phyloP scores from a whole-genome alignment of 2,113 vertebrate genomes.

The Caranx ignobilis region DNA sequence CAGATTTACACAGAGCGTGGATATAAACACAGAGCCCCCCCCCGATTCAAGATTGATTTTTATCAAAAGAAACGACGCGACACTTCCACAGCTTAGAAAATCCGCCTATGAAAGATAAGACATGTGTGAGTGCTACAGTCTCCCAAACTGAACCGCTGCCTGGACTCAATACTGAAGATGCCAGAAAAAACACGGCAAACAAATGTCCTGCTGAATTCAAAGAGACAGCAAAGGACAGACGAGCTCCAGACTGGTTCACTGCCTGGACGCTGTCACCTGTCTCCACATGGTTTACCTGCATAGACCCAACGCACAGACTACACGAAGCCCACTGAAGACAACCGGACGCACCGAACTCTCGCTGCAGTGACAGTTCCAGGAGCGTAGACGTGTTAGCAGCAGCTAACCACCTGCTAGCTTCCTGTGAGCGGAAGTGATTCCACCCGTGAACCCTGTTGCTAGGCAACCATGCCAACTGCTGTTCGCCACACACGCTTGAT shows the following conservation, averaged over 20 bases:
- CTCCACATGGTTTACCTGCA: no score
- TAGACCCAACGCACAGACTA: no score
- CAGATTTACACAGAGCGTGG: conserved; percentile 11
- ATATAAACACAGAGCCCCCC: conserved; percentile 25
- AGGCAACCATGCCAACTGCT: no score
- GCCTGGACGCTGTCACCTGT: conserved; percentile 9
- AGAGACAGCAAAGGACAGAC: conserved; percentile 29
- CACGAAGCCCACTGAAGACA: no score
- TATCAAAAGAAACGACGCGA: conserved; percentile 33
- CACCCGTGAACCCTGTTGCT: no score
- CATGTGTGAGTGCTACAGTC: conserved; percentile 19
- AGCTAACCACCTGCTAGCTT: no score
- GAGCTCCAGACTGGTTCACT: conserved; percentile 9
- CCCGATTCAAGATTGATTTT: conserved; percentile 33
- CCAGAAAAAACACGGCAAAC: conserved; percentile 37
- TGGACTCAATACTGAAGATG: conserved; percentile 28
- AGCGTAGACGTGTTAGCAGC: no score
- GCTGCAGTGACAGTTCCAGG: no score
- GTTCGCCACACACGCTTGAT: no score
- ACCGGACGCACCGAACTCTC: no score
- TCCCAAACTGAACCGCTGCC: not conserved
- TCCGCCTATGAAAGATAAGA: conserved; percentile 44
- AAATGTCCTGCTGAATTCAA: conserved; percentile 33
- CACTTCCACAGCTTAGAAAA: conserved; percentile 29
- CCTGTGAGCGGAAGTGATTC: no score